phyloP scores from a whole-genome alignment of 2,113 vertebrate genomes.

The Rhynchomys soricoides region DNA sequence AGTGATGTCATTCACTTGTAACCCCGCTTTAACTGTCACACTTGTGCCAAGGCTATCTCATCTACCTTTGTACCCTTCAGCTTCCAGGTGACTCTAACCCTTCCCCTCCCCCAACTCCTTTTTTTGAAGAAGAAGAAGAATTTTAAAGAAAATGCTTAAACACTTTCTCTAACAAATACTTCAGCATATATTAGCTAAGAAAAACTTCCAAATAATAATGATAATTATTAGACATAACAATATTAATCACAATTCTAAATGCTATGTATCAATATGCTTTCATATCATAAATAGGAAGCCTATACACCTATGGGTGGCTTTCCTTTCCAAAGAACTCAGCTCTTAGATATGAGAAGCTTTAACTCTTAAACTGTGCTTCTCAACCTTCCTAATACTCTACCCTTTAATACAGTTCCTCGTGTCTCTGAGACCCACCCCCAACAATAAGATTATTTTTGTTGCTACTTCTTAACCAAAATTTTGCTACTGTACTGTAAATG shows the following conservation, averaged over 20 bases:
- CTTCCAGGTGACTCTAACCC: neutral
- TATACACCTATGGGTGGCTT: neutral
- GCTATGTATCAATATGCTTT: neutral
- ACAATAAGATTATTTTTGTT: neutral
- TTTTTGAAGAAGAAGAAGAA: neutral
- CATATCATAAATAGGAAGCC: neutral
- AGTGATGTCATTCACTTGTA: neutral
- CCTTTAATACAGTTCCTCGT: neutral
- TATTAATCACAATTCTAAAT: neutral
- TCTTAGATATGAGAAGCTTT: neutral
- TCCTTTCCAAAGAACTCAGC: neutral
- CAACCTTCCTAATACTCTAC: neutral
- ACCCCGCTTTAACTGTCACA: neutral
- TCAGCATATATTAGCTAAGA: neutral
- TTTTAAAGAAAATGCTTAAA: neutral
- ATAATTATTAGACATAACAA: neutral
- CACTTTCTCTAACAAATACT: neutral
- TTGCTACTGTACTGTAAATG: neutral
- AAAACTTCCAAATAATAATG: neutral
- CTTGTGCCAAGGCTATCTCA: neutral
- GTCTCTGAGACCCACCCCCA: neutral
- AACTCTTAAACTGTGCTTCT: neutral
- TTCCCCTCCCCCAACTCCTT: neutral
- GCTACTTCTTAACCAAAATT: neutral
- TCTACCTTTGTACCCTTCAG: neutral